A percentile compares a stretch with the other conserved stretches of the same genome.
Evolutionary conservation across 2,113 vertebrate species (phyloP).

Genomic region (Cinclus mexicanus): DNA sequence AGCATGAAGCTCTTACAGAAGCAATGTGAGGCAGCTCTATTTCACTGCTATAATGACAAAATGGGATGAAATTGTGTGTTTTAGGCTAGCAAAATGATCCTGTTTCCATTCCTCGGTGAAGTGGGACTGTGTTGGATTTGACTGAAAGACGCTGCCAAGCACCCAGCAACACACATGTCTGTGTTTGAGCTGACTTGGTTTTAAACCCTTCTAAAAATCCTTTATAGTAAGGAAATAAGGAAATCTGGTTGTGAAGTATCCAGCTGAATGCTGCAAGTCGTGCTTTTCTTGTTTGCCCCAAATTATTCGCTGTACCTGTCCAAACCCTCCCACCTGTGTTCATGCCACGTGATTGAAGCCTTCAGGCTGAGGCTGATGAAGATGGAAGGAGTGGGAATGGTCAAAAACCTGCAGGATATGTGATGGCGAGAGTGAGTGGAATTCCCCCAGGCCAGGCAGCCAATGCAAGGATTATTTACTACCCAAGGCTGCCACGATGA

Average conservation of each 20-base stretch:
- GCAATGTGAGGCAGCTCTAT: not conserved
- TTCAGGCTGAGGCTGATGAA: not conserved
- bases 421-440: not conserved
- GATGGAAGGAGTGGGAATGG: not conserved
- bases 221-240: not conserved
- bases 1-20: not conserved
- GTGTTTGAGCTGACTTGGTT: not conserved
- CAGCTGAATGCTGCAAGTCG: not conserved
- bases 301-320: not conserved
- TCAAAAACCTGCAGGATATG: not conserved
- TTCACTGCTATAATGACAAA: not conserved
- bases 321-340: not conserved
- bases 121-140: not conserved
- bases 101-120: not conserved
- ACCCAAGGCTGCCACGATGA: not conserved
- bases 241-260: not conserved
- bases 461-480: rapidly evolving
- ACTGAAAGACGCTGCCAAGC: not conserved
- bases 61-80: not conserved
- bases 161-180: not conserved
- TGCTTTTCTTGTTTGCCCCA: not conserved
- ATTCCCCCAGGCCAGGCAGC: not conserved
- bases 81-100: not conserved
- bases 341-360: not conserved
- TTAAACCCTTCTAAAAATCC: not conserved